Conservation (phyloP, 2,797 vertebrate species). For the Pempheris klunzingeri region DNA sequence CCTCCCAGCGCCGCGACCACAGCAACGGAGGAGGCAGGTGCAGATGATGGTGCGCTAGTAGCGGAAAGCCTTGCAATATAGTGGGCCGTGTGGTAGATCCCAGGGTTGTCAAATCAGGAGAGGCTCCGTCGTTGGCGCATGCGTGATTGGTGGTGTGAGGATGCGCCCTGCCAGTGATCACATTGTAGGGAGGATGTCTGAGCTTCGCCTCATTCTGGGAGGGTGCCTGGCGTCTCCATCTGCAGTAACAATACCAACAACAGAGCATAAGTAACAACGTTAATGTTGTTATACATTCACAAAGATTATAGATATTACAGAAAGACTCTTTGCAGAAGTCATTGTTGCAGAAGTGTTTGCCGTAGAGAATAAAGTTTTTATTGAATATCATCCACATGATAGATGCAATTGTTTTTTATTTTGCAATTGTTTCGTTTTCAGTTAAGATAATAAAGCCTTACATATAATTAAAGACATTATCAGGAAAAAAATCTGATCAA, state of each 20-base stretch:
- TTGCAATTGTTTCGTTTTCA: not conserved
- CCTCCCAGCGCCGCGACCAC: constrained; percentile 76
- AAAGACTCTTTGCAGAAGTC: not conserved
- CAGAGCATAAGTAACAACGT: not conserved
- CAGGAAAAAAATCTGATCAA: not conserved
- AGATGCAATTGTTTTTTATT: not conserved
- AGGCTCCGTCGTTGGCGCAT: constrained; percentile 72
- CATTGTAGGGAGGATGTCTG: constrained; percentile 43
- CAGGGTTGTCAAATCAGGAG: constrained; percentile 77
- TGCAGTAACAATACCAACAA: not conserved
- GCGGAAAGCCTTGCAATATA: constrained; percentile 79
- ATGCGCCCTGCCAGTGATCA: constrained; percentile 52
- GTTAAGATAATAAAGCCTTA: not conserved
- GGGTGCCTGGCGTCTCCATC: constrained; percentile 9
- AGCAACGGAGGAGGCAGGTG: constrained; percentile 80
- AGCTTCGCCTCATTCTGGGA: constrained; percentile 45
- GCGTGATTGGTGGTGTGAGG: constrained; percentile 66
- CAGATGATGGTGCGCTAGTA: constrained; percentile 80
- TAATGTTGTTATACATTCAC: not conserved
- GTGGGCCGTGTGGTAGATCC: constrained; percentile 72
- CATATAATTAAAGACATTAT: not conserved
- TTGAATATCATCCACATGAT: not conserved
- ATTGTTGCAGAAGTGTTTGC: not conserved
- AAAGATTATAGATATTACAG: not conserved
- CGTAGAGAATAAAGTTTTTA: not conserved